These are phyloP conservation scores for Mirounga angustirostris DNA, from an alignment of 2,113 vertebrate genomes.

Conservation along the genomic window DNA sequence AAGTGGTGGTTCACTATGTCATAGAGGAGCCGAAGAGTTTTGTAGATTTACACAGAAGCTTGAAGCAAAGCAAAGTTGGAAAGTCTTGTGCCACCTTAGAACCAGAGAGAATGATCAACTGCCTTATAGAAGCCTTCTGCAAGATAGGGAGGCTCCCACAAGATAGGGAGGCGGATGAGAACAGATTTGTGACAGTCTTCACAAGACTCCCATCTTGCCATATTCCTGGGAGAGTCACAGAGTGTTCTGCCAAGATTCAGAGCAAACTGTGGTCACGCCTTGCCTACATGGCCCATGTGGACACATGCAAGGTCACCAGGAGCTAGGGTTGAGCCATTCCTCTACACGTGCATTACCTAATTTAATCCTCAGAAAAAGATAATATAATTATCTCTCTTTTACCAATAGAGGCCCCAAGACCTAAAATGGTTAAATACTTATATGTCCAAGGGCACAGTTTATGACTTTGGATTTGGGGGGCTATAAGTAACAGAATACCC, in stretches of 20 bases:
- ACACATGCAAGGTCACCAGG: neutral
- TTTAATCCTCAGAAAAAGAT: neutral
- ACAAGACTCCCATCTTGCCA: neutral
- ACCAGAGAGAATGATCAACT: neutral
- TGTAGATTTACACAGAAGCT: neutral
- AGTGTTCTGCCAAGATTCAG: neutral
- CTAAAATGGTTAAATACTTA: neutral
- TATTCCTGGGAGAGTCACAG: neutral
- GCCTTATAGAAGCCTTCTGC: neutral
- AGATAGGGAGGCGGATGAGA: neutral
- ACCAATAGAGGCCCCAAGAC: neutral
- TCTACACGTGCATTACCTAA: neutral
- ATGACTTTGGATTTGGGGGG: neutral
- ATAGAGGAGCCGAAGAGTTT: neutral
- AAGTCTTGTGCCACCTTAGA: neutral
- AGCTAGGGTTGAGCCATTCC: neutral
- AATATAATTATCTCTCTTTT: neutral
- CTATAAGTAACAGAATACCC: neutral
- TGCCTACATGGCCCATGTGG: neutral
- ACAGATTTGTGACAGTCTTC: neutral
- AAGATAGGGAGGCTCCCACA: neutral
- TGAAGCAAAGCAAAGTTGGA: neutral
- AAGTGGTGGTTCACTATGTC: neutral
- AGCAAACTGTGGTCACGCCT: neutral
- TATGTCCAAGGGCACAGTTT: neutral